Evolutionary conservation across 2,888 invertebrate genomes (phyloP), one percentile per base, ranked within the genome.

Genomic region (Chouioia cunea): DNA sequence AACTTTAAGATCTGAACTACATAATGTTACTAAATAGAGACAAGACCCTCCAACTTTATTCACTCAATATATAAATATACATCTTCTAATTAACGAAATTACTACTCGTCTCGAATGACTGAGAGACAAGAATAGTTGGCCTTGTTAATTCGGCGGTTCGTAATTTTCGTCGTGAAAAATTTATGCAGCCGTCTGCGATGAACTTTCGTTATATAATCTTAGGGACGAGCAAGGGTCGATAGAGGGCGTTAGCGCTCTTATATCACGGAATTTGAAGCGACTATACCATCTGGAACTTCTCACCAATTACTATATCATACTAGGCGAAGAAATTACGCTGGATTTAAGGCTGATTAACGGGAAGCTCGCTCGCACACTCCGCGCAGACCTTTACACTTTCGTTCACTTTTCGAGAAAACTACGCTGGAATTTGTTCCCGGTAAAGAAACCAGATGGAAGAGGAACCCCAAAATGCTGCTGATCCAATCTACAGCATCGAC

Each of bases 331-430:
- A 71, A 71, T 71, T 71, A 71, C 70, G 62, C 62, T 62, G 65
- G 65, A 71, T 71, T 71, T 71, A 71, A 71, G 65, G 52, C 57
- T 62, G 70, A 62, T 71, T 71, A 71, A 71, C 70, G 70, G 52
- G n/a, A 12, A 36, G 36, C n/a, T n/a, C n/a, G 27, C n/a, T 16
- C 22, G 50, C 27, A 52, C 58, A 23, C 50, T 20, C 12, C 65
- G 50, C 22, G 23, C 36, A 8, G 36, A 18, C 57, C 54, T 54
- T 67, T 67, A n/a, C 60, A 54, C 54, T 60, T 60, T 65, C 58
- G 44, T 59, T 58, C 36, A 16, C 27, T 8, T 18, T 58, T 15
- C 4, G 52, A 43, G 22, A 20, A 62, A 36, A 15, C 36, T n/a
- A 15, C 23, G 36, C n/a, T 56, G 36, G 36, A 36, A 10, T 36